Conservation (phyloP, 2,113 vertebrate genomes). For the Coturnix japonica region DNA sequence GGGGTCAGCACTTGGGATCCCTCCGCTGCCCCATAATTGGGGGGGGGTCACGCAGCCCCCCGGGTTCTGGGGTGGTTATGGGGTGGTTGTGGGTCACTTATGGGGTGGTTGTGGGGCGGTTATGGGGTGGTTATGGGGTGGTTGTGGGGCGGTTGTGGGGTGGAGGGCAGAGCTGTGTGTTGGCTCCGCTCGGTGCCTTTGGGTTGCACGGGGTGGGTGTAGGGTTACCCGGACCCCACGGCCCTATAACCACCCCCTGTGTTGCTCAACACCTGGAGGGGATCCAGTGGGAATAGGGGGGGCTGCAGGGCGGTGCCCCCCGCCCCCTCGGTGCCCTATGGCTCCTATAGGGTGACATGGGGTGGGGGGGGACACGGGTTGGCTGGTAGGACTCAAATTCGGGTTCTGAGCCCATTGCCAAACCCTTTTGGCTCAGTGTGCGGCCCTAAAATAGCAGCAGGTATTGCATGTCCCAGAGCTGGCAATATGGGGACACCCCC, state of each 20-base stretch:
- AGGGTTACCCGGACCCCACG: not conserved
- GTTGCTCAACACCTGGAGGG: not conserved
- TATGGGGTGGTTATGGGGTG: no score
- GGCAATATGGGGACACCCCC: not conserved
- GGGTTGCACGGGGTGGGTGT: not conserved
- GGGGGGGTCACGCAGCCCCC: not conserved
- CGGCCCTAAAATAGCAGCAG: not conserved
- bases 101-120: no score
- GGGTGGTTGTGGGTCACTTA: no score
- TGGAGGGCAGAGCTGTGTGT: not conserved
- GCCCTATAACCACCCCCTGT: not conserved
- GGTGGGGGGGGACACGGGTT: not conserved
- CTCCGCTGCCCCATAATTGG: no score
- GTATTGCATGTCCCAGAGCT: not conserved
- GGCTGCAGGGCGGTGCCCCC: not conserved
- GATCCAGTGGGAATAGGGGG: not conserved
- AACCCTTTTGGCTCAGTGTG: not conserved
- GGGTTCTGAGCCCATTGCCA: not conserved
- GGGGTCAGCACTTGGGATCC: no score
- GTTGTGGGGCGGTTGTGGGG: no score
- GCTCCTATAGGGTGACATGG: not conserved
- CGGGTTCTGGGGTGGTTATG: no score
- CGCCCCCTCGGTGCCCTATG: not conserved
- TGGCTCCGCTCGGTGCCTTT: not conserved
- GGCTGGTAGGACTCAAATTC: not conserved